Percentiles rank a stretch among this genome's conserved stretches.
These are phyloP conservation scores for Masnerella sp. DNA, from an alignment of 2,888 invertebrate species.

Conservation along the genomic window DNA sequence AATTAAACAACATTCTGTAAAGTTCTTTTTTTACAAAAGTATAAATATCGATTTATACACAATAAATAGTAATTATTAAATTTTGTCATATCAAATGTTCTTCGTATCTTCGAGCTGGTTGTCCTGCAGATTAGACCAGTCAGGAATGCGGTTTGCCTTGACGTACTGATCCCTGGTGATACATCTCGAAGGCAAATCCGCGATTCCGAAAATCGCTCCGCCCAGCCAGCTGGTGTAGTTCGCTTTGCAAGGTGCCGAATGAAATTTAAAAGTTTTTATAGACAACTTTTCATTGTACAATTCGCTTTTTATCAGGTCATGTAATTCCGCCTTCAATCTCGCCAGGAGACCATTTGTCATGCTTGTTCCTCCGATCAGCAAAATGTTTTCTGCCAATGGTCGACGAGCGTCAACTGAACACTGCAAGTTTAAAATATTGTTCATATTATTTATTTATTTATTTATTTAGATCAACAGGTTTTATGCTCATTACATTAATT, in stretches of 20 bases:
- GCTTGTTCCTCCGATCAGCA: conserved; percentile 92
- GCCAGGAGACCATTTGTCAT: conserved; percentile 90
- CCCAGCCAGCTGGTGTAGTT: conserved; percentile 94
- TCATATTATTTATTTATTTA: neutral
- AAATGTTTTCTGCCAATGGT: conserved; percentile 88
- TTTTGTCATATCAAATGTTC: conserved; percentile 27
- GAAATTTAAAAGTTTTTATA: conserved; percentile 87
- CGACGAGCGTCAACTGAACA: conserved; percentile 91
- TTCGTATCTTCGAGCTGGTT: conserved; percentile 71
- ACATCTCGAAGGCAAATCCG: conserved; percentile 84
- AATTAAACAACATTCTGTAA: too few relatives aligned
- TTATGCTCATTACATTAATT: too few relatives aligned
- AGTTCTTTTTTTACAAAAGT: too few relatives aligned
- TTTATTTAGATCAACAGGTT: too few relatives aligned
- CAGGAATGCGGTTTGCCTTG: conserved; percentile 84
- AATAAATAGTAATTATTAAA: too few relatives aligned
- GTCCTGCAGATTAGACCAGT: conserved; percentile 87
- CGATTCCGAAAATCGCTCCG: conserved; percentile 87
- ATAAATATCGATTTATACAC: too few relatives aligned
- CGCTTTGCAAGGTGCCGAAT: conserved; percentile 86
- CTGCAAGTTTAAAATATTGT: conserved; percentile 74
- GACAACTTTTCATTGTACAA: conserved; percentile 82
- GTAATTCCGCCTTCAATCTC: conserved; percentile 88
- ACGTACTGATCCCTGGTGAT: conserved; percentile 87
- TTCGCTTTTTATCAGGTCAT: conserved; percentile 81